These are phyloP conservation scores for Tetranychus truncatus DNA, from an alignment of 2,888 invertebrate species.

Conservation along the genomic window DNA sequence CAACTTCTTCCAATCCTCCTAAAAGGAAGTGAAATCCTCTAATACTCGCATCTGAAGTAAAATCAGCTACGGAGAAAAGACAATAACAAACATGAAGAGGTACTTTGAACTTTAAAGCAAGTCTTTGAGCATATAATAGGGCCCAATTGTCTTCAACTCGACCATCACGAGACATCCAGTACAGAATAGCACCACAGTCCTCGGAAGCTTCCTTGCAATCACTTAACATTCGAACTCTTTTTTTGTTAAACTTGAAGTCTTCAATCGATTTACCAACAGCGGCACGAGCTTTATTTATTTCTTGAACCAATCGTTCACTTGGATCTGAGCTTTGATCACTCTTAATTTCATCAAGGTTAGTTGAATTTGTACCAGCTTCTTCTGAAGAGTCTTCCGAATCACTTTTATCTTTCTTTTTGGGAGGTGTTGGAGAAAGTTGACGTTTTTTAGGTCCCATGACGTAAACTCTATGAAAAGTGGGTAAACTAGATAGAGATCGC, in stretches of 20 bases:
- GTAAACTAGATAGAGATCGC: not conserved
- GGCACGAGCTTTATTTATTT: conserved; percentile 3
- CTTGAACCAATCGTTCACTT: not conserved
- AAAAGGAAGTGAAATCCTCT: conserved; percentile 64
- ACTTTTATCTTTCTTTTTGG: not conserved
- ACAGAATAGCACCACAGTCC: conserved; percentile 38
- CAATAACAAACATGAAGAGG: conserved; percentile 67
- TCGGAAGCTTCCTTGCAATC: conserved; percentile 41
- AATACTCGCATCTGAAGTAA: conserved; percentile 55
- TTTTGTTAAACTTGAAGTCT: conserved; percentile 51
- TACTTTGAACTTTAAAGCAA: conserved; percentile 58
- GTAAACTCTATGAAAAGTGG: not conserved
- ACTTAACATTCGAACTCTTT: conserved; percentile 51
- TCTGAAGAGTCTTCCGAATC: not conserved
- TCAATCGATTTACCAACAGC: conserved; percentile 6
- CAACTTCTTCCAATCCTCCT: conserved; percentile 55
- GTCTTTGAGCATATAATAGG: conserved; percentile 61
- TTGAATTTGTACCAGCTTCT: not conserved
- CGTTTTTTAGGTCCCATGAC: not conserved
- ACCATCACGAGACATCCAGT: conserved; percentile 81
- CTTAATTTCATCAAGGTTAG: not conserved
- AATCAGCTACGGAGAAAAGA: conserved; percentile 50
- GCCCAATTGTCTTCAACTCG: conserved; percentile 86
- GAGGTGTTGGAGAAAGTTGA: not conserved
- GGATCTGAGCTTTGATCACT: not conserved